Conservation (phyloP, 2,113 vertebrate genomes). For the Hippocampus barbouri region DNA sequence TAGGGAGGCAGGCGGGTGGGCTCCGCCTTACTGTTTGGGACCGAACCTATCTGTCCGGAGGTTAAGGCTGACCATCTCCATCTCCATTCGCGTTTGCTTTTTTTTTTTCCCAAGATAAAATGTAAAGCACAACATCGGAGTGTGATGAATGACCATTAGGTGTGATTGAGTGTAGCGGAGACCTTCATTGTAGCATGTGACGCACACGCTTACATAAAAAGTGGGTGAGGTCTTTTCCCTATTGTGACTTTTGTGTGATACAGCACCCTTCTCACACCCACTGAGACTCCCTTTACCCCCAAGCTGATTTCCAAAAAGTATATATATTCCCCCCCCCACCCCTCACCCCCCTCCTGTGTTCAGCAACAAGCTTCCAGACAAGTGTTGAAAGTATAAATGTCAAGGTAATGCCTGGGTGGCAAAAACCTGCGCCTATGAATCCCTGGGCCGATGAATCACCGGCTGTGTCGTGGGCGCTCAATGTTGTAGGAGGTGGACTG, state of each 20-base stretch:
- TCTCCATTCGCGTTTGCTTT: neutral
- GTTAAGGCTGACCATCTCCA: neutral
- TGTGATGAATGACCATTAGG: constrained; percentile 1
- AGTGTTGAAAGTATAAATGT: constrained; percentile 4
- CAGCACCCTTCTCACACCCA: too few species aligned
- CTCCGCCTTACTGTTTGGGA: constrained; percentile 29
- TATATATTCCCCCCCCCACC: too few species aligned
- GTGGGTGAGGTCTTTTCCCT: neutral
- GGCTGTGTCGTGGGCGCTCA: constrained; percentile 14
- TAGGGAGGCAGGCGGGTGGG: constrained; percentile 9
- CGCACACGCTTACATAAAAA: constrained; percentile 1
- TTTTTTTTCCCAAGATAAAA: constrained; percentile 7
- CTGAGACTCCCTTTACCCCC: neutral
- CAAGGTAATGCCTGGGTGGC: constrained; percentile 20
- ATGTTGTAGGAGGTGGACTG: constrained; percentile 12
- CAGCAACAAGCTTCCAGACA: neutral
- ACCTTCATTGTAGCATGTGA: neutral
- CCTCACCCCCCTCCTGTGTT: neutral
- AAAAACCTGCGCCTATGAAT: constrained; percentile 25
- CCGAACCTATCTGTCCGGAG: constrained; percentile 22
- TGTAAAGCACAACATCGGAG: neutral
- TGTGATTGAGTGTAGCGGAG: neutral
- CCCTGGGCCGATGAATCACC: constrained; percentile 18
- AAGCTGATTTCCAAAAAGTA: neutral
- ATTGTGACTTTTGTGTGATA: neutral